These are phyloP conservation scores for Drosophila paracracens DNA, from an alignment of 2,888 invertebrate species.

Conservation along the genomic window DNA sequence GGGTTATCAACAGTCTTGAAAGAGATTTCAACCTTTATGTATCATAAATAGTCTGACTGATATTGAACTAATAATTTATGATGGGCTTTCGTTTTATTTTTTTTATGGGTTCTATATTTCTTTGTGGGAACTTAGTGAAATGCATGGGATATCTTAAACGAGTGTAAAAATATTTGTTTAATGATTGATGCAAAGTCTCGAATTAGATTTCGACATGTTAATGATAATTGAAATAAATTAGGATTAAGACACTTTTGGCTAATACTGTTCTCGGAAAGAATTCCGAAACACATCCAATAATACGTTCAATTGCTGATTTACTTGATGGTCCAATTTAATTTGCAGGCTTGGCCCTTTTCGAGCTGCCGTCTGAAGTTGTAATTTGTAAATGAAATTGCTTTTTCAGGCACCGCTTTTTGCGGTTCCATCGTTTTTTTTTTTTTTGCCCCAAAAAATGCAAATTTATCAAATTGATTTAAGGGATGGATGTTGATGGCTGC, in stretches of 20 bases:
- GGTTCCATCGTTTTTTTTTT: slow-evolving; percentile 20
- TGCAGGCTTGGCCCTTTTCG: slow-evolving; percentile 23
- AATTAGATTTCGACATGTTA: background rate
- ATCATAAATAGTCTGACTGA: background rate
- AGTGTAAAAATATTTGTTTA: background rate
- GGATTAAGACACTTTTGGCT: slow-evolving; percentile 19
- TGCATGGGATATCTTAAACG: background rate
- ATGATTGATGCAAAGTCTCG: background rate
- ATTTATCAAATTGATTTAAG: slow-evolving; percentile 75
- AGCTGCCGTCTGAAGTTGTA: slow-evolving; percentile 51
- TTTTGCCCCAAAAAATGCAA: slow-evolving; percentile 53
- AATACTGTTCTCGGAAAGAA: slow-evolving; percentile 16
- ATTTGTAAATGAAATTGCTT: slow-evolving; percentile 76
- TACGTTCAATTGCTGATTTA: slow-evolving; percentile 46
- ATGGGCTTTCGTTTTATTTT: background rate
- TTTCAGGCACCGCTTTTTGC: slow-evolving; percentile 39
- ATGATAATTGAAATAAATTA: slow-evolving; percentile 22
- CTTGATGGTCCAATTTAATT: slow-evolving; percentile 30
- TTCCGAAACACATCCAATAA: slow-evolving; percentile 21
- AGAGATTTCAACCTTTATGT: background rate
- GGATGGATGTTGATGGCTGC: slow-evolving; percentile 59
- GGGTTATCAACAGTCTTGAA: background rate
- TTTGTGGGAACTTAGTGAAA: background rate
- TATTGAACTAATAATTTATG: background rate
- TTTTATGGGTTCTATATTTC: background rate